These are phyloP conservation scores for Orycteropus afer DNA, from an alignment of 2,113 vertebrate genomes.

Conservation along the genomic window DNA sequence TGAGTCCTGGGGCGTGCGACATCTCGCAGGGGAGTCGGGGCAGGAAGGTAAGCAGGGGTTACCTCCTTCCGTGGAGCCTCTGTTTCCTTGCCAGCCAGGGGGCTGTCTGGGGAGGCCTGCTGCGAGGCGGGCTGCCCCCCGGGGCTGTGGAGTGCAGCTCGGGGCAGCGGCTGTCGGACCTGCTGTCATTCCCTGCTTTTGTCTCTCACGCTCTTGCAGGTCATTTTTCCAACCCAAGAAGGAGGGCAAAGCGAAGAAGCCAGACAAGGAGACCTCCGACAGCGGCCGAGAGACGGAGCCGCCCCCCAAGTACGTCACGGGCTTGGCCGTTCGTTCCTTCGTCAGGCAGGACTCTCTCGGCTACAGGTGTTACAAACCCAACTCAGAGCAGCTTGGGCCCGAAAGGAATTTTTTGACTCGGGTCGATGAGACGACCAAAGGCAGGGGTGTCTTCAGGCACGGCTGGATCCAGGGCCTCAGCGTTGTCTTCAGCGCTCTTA, in stretches of 20 bases:
- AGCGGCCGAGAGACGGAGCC: slow-evolving; percentile 62
- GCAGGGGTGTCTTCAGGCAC: not conserved
- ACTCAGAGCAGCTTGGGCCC: not conserved
- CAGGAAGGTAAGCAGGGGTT: not conserved
- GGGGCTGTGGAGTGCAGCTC: not conserved
- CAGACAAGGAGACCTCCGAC: slow-evolving; percentile 72
- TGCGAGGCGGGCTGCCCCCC: not conserved
- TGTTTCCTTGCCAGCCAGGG: not conserved
- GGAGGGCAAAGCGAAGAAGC: slow-evolving; percentile 83
- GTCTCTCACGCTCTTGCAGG: slow-evolving; percentile 71
- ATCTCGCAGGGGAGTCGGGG: not conserved
- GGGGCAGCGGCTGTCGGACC: not conserved
- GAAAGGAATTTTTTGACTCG: not conserved
- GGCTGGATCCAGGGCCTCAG: not conserved
- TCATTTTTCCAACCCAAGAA: slow-evolving; percentile 92
- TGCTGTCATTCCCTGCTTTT: not conserved
- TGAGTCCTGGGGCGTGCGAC: no score
- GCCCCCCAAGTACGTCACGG: slow-evolving; percentile 55
- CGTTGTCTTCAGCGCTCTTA: not conserved
- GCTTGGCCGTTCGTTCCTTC: not conserved
- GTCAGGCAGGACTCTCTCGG: not conserved
- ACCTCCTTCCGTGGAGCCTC: not conserved
- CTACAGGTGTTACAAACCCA: not conserved
- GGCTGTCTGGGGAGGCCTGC: not conserved
- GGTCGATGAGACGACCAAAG: not conserved